Conservation (phyloP, 2,797 vertebrate species). For the Cichlasoma orientale region DNA sequence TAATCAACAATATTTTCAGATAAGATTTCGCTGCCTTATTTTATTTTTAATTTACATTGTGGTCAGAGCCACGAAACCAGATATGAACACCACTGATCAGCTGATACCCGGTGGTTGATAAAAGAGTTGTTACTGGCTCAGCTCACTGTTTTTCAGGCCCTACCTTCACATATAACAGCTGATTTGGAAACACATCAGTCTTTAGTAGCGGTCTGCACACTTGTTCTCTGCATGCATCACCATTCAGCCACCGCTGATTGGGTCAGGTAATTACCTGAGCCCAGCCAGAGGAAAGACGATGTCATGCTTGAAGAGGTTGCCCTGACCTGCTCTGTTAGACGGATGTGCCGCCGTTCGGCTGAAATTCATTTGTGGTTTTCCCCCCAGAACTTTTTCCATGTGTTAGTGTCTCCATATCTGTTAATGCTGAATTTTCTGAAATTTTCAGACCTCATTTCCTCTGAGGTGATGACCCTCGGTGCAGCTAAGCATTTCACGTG, state of each 20-base stretch:
- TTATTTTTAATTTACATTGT: fast-evolving
- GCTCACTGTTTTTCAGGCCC: not conserved
- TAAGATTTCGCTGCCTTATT: not conserved
- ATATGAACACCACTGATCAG: fast-evolving
- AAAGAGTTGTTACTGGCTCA: not conserved
- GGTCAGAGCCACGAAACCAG: fast-evolving
- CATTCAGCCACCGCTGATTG: slow-evolving; percentile 24
- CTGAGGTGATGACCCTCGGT: not conserved
- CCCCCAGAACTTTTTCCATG: fast-evolving
- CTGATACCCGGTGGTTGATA: not conserved
- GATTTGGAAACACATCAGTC: not conserved
- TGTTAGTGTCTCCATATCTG: not conserved
- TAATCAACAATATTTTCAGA: not conserved
- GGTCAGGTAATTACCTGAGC: slow-evolving; percentile 22
- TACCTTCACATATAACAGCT: not conserved
- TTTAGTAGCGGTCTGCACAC: not conserved
- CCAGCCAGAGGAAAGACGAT: slow-evolving; percentile 3
- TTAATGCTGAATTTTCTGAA: not conserved
- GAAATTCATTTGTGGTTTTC: not conserved
- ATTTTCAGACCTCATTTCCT: not conserved
- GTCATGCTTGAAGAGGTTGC: slow-evolving; percentile 9
- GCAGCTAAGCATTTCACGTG: not conserved
- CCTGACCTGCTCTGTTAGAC: not conserved
- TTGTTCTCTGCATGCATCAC: not conserved
- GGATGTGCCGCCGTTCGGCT: not conserved